Conservation (phyloP, 1,140 invertebrate species). For the Littorina saxatilis region DNA sequence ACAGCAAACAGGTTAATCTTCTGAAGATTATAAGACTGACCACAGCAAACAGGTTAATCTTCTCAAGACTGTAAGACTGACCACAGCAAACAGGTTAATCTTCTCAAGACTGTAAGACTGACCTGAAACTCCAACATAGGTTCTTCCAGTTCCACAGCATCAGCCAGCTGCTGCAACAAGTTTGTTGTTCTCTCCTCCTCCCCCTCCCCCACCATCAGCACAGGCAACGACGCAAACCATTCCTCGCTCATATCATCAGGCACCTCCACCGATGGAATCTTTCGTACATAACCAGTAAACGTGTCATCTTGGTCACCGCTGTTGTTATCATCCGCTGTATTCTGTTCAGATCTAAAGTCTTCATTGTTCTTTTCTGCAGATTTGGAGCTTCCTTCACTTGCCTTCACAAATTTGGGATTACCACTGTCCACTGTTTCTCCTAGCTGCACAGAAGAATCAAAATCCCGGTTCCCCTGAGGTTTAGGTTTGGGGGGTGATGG, state of each 20-base stretch:
- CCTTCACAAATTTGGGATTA: too few species aligned
- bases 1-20: too few species aligned
- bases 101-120: too few species aligned
- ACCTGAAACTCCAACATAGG: slow-evolving; percentile 68
- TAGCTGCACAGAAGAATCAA: neutral
- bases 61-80: too few species aligned
- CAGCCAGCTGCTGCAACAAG: slow-evolving; percentile 56
- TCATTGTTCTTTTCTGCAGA: neutral
- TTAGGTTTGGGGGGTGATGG: neutral
- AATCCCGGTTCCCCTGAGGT: too few species aligned
- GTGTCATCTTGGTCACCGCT: neutral
- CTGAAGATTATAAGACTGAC: too few species aligned
- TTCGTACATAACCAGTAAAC: neutral
- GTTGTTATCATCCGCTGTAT: neutral
- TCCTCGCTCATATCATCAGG: slow-evolving; percentile 58
- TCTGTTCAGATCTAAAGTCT: neutral
- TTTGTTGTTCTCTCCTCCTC: slow-evolving; percentile 46
- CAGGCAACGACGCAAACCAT: slow-evolving; percentile 64
- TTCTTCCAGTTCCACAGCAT: slow-evolving; percentile 65
- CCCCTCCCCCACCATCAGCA: slow-evolving; percentile 48
- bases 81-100: too few species aligned
- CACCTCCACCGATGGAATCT: slow-evolving; percentile 42
- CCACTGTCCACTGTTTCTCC: too few species aligned
- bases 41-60: too few species aligned
- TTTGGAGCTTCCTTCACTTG: neutral